These are phyloP conservation scores for Eupeodes luniger DNA, from an alignment of 2,888 invertebrate species.

Conservation along the genomic window DNA sequence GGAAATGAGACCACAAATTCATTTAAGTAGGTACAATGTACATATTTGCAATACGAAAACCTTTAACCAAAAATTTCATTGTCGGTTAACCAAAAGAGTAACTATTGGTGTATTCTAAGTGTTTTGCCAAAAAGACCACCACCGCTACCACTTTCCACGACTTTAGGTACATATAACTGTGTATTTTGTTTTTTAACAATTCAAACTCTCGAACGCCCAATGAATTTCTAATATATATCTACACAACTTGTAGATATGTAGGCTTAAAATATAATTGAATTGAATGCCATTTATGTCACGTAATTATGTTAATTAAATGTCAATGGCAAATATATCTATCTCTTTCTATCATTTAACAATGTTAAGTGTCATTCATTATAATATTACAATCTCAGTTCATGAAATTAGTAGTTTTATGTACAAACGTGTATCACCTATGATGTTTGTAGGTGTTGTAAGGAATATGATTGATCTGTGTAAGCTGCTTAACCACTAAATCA, in stretches of 20 bases:
- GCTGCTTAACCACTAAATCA: slow-evolving; percentile 2
- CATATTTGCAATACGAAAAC: slow-evolving; percentile 1
- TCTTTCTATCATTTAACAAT: slow-evolving; percentile 32
- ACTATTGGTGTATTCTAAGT: neutral
- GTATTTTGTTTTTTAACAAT: slow-evolving; percentile 10
- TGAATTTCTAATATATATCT: slow-evolving; percentile 57
- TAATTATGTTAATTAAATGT: slow-evolving; percentile 72
- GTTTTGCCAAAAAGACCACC: slow-evolving; percentile 1
- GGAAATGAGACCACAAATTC: slow-evolving; percentile 25
- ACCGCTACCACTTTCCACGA: too few species aligned
- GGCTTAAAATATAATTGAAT: slow-evolving; percentile 6
- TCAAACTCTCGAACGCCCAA: slow-evolving; percentile 21
- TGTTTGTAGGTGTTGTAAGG: slow-evolving; percentile 1
- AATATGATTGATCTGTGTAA: slow-evolving; percentile 27
- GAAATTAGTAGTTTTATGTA: neutral
- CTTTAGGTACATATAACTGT: slow-evolving; percentile 42
- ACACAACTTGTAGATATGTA: neutral
- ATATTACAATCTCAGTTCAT: slow-evolving; percentile 32
- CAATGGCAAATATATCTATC: slow-evolving; percentile 45
- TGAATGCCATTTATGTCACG: slow-evolving; percentile 66
- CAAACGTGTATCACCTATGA: neutral
- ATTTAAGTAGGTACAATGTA: neutral
- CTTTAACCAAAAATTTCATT: slow-evolving; percentile 5
- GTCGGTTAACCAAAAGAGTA: neutral
- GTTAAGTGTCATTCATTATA: slow-evolving; percentile 20